Conservation (phyloP, 2,888 invertebrate genomes). For the Allygus modestus region DNA sequence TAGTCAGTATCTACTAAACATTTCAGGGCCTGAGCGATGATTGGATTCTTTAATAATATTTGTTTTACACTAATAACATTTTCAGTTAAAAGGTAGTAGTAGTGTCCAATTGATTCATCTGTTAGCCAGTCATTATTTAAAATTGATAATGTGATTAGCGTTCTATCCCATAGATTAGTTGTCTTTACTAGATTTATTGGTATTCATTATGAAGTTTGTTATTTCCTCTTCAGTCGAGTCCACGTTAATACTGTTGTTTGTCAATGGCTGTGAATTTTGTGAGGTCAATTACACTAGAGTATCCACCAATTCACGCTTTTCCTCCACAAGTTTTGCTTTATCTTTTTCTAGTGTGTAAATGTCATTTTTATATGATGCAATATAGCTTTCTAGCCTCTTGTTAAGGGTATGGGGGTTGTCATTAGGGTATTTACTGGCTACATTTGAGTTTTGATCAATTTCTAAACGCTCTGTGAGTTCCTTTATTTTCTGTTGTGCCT, state of each 20-base stretch:
- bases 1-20: background rate
- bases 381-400: background rate
- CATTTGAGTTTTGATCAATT: background rate
- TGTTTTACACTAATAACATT: background rate
- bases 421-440: background rate
- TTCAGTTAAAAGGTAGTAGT: background rate
- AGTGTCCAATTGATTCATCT: constrained; percentile 12
- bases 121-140: constrained; percentile 21
- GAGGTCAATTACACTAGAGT: background rate
- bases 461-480: background rate
- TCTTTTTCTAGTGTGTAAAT: background rate
- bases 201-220: background rate
- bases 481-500: background rate
- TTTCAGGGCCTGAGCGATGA: constrained; percentile 13
- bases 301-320: background rate
- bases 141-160: background rate
- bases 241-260: background rate
- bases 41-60: background rate
- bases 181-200: background rate
- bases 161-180: constrained; percentile 1
- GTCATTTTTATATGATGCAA: background rate
- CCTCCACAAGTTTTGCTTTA: background rate
- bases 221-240: background rate
- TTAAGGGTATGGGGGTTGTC: background rate
- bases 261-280: background rate